A percentile compares a stretch with the other conserved stretches of the same genome.
Evolutionary conservation across 2,888 invertebrate species (phyloP).

Genomic region (Limnephilus auricula): DNA sequence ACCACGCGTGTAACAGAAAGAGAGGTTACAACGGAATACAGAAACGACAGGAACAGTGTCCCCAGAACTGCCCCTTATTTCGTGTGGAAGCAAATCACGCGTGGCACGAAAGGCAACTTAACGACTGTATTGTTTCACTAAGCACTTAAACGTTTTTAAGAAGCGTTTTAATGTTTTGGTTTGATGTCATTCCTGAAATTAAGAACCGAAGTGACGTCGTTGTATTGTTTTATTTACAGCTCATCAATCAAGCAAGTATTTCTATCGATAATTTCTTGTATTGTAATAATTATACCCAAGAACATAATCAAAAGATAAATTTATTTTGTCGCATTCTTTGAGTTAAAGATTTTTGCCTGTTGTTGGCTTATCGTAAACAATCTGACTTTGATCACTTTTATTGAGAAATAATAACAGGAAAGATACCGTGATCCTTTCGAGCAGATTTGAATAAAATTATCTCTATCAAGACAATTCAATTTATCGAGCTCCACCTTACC

Average conservation of each 20-base stretch:
- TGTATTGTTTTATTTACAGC: not conserved
- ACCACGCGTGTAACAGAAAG: not conserved
- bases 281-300: not conserved
- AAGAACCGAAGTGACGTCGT: not conserved
- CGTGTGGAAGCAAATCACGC: slow-evolving; percentile 37
- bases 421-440: not conserved
- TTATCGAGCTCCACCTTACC: not conserved
- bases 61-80: not conserved
- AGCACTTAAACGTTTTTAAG: not conserved
- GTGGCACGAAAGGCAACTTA: not conserved
- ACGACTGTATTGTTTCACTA: slow-evolving; percentile 27
- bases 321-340: not conserved
- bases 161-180: not conserved
- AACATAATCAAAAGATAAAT: not conserved
- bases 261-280: not conserved
- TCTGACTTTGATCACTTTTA: not conserved
- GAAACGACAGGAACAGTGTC: not conserved
- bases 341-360: not conserved
- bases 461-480: too few species aligned
- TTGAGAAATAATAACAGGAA: not conserved
- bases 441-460: too few species aligned
- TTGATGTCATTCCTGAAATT: not conserved
- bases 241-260: not conserved
- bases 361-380: not conserved
- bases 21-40: not conserved